phyloP scores from a whole-genome alignment of 2,888 invertebrate genomes.

The Pachymerium ferrugineum region DNA sequence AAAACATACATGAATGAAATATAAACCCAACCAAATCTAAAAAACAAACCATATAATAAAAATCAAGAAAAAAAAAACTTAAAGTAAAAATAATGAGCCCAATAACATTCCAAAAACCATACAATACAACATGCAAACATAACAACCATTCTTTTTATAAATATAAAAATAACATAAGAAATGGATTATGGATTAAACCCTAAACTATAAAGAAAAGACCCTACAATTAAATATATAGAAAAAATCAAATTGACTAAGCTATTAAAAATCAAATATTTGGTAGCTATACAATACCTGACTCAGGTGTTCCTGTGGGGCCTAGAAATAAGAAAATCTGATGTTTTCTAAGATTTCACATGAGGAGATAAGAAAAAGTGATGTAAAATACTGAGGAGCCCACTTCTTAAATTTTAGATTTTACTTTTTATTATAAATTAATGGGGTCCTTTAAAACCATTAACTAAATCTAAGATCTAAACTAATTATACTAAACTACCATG shows the following conservation, averaged over 20 bases:
- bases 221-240: background rate
- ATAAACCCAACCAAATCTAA: background rate
- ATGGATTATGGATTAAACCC: too few species aligned
- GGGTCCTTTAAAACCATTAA: too few species aligned
- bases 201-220: background rate
- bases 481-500: too few species aligned
- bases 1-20: background rate
- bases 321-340: conserved; percentile 32
- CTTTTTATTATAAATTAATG: background rate
- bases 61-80: too few species aligned
- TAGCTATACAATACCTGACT: conserved; percentile 30
- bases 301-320: conserved; percentile 29
- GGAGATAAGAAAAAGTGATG: conserved; percentile 7
- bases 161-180: too few species aligned
- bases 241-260: background rate
- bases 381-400: background rate
- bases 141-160: too few species aligned
- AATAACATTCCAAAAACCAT: too few species aligned
- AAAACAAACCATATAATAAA: too few species aligned
- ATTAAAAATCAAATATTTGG: background rate
- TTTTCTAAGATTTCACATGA: conserved; percentile 23
- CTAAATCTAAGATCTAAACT: too few species aligned
- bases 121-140: too few species aligned
- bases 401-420: background rate
- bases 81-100: too few species aligned